Evolutionary conservation across 2,888 invertebrate genomes (phyloP), one percentile per base, ranked within the genome.

Genomic region (Lagria hirta): DNA sequence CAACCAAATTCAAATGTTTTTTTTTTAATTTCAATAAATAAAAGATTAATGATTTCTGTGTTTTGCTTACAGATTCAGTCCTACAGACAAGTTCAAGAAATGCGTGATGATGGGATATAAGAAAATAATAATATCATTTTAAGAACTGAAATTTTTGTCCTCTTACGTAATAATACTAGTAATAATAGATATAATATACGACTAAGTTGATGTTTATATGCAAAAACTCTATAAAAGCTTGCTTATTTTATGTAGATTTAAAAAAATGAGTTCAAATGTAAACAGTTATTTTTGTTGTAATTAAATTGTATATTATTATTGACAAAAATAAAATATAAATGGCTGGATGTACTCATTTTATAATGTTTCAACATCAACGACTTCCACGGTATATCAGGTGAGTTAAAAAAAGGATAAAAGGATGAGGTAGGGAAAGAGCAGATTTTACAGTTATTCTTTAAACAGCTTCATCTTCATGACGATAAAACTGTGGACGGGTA

Each of bases 31-130:
- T n/a, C n/a, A n/a, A n/a, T n/a, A n/a, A n/a, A n/a, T n/a, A n/a
- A n/a, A n/a, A n/a, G n/a, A n/a, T n/a, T n/a, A n/a, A n/a, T n/a
- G n/a, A n/a, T n/a, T n/a, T n/a, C n/a, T n/a, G n/a, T n/a, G n/a
- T n/a, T n/a, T n/a, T n/a, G n/a, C n/a, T n/a, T n/a, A n/a, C 60
- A 69, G 68, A 54, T 68, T 22, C 63, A 64, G 49, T 60, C 63
- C 5, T 68, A 62, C 55, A 61, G 66, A 48, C 62, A 55, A 49
- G 52, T 59, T 27, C 65, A 67, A 41, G 61, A 60, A 38, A 14
- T 55, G 34, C 61, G 58, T 33, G 52, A 40, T 36, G 55, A 55
- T 40, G 58, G 54, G 32, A 49, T 51, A 17, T 54, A 52, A 43
- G 47, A 11, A 46, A 28, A 11, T 27, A 34, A 16, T 35, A 33